Percentiles rank a stretch among this genome's conserved stretches.
Conservation (phyloP, 2,888 invertebrate species). For the Nasonia oneida region DNA sequence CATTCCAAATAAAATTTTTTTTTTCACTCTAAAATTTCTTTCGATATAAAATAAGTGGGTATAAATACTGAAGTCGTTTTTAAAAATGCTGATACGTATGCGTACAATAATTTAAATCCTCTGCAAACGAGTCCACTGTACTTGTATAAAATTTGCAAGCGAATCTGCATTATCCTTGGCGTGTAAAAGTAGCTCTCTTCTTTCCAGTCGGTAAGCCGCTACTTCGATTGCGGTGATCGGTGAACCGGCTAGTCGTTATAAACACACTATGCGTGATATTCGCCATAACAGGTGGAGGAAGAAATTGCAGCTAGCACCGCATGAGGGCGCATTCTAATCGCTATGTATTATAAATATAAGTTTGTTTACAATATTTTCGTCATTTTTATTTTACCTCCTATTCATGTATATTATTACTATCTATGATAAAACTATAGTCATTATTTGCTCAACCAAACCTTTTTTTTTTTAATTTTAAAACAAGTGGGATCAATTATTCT, state of each 20-base stretch:
- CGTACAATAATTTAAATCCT: neutral
- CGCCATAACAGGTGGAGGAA: neutral
- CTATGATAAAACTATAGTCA: neutral
- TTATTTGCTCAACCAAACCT: too few relatives aligned
- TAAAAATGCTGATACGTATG: too few relatives aligned
- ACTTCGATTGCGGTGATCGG: neutral
- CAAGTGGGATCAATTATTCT: too few relatives aligned
- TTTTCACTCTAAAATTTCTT: too few relatives aligned
- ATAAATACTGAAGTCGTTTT: too few relatives aligned
- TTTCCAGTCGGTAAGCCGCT: slow-evolving; percentile 45
- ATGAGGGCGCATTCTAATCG: slow-evolving; percentile 41
- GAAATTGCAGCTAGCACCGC: slow-evolving; percentile 26
- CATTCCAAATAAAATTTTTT: too few relatives aligned
- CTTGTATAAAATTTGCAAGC: neutral
- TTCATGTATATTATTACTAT: neutral
- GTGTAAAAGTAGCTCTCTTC: slow-evolving; percentile 31
- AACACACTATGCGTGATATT: neutral
- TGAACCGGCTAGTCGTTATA: neutral
- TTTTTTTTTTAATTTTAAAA: too few relatives aligned
- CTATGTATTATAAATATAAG: neutral
- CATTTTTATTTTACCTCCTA: too few relatives aligned
- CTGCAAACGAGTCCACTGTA: neutral
- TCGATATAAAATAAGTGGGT: too few relatives aligned
- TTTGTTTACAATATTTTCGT: neutral
- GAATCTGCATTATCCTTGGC: slow-evolving; percentile 36